Evolutionary conservation across 1,140 invertebrate species (phyloP).

Genomic region (Brachionus angularis): DNA sequence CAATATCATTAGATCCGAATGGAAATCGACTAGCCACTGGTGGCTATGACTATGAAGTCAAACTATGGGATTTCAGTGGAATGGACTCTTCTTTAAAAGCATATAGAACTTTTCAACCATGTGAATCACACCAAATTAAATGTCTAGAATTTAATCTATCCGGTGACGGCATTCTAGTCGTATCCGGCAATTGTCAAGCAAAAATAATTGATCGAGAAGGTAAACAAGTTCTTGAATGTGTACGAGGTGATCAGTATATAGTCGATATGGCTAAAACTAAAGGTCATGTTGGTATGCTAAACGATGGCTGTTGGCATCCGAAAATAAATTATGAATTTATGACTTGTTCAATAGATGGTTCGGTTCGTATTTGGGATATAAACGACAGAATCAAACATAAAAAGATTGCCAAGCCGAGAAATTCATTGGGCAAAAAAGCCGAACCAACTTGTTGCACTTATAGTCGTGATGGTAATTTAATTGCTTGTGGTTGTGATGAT

Average conservation of each 20-base stretch:
- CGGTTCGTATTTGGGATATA: constrained; percentile 46
- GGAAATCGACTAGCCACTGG: constrained; percentile 87
- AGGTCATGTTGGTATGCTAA: constrained; percentile 86
- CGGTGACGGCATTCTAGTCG: constrained; percentile 85
- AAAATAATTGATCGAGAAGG: constrained; percentile 94
- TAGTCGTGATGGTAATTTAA: constrained; percentile 77
- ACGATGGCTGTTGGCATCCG: constrained; percentile 88
- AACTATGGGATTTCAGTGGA: constrained; percentile 95
- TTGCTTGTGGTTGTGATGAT: constrained; percentile 85
- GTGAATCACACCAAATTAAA: constrained; percentile 87
- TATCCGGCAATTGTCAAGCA: constrained; percentile 78
- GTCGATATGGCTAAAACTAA: constrained; percentile 88
- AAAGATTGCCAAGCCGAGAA: constrained; percentile 80
- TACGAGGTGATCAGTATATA: constrained; percentile 92
- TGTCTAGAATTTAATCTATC: constrained; percentile 83
- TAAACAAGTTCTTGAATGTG: constrained; percentile 87
- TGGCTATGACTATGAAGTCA: constrained; percentile 84
- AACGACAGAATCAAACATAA: constrained; percentile 66
- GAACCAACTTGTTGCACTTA: constrained; percentile 69
- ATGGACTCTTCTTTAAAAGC: constrained; percentile 86
- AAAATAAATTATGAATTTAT: constrained; percentile 84
- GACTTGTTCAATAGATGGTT: constrained; percentile 82
- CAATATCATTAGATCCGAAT: constrained; percentile 81
- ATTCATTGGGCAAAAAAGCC: constrained; percentile 79
- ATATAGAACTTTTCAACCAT: constrained; percentile 84